Evolutionary conservation across 2,797 vertebrate species (phyloP), one percentile per base, ranked within the genome.

Genomic region (Pachyuromys duprasi): DNA sequence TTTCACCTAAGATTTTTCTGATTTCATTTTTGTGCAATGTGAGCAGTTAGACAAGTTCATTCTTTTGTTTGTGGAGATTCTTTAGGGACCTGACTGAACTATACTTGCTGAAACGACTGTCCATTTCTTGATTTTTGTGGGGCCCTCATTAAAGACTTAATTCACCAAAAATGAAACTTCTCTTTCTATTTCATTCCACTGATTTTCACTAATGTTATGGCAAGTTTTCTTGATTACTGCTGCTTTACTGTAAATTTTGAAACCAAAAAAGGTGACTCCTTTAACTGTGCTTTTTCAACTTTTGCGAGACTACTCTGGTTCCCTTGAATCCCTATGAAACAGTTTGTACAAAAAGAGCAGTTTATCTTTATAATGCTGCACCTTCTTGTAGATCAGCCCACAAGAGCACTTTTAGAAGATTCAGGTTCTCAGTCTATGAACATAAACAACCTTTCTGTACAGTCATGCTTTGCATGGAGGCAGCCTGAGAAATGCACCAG

Each of bases 271-370:
- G 8, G 9, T 24, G 53, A 91, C 42, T 69, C 88, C 49, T 94
- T 39, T 65, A 74, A 80, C 14, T 84, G 14, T 90, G 89, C 4
- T 81, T 86, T 82, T 89, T 87, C 81, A 82, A 83, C 36, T 60
- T 49, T 72, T 7, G 49, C 45, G 55, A 83, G 45, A 60, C 57
- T 74, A 67, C 24, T 93, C 84, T 57, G 45, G 55, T 69, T 81
- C 80, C 63, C 31, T n/a, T 74, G 18, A 6, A 83, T 83, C 60
- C 76, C 39, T 28, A 62, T 45, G 31, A 11, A 39, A 39, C 60
- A 89, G 65, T 67, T 75, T 94, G n/a, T 79, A 2, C 9, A 72
- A 86, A 55, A 31, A 26, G 31, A 7, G 57, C 42, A 87, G 2
- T 31, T 75, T 18, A 84, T 84, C 90, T 60, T 63, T 49, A 90